Conservation (phyloP, 2,888 invertebrate species). For the Apamea monoglypha region DNA sequence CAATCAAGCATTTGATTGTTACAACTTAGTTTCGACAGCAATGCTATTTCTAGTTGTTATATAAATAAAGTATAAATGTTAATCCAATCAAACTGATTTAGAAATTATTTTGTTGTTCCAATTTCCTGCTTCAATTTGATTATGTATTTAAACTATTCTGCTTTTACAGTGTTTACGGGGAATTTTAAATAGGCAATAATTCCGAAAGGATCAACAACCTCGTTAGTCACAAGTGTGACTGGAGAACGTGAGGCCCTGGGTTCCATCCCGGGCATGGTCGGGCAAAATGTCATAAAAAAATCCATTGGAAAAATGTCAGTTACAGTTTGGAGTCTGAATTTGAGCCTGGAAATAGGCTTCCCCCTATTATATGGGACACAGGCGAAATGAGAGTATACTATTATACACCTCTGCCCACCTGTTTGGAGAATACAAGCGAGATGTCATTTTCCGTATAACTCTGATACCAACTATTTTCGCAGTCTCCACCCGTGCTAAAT, state of each 20-base stretch:
- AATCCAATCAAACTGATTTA: conserved; percentile 30
- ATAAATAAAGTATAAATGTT: conserved; percentile 38
- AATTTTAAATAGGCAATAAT: not conserved
- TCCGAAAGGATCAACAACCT: not conserved
- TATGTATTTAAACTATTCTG: not conserved
- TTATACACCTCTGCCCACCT: conserved; percentile 1
- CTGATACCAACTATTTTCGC: conserved; percentile 30
- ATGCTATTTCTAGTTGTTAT: conserved; percentile 8
- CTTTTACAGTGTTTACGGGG: not conserved
- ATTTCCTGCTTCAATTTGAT: not conserved
- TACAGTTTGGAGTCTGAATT: not conserved
- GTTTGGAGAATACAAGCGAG: not conserved
- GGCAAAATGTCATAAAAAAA: not conserved
- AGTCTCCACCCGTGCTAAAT: conserved; percentile 54
- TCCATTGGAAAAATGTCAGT: too few relatives aligned
- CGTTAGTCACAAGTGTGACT: not conserved
- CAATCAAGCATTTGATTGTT: conserved; percentile 42
- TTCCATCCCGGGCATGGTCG: not conserved
- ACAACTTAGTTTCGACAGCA: conserved; percentile 31
- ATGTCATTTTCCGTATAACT: conserved; percentile 31
- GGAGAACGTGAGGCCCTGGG: not conserved
- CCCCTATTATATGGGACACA: too few relatives aligned
- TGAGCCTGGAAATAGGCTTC: not conserved
- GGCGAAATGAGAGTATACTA: not conserved
- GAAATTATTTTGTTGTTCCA: conserved; percentile 19